phyloP scores from a whole-genome alignment of 2,888 invertebrate species.

The Lordiphosa andalusiaca region DNA sequence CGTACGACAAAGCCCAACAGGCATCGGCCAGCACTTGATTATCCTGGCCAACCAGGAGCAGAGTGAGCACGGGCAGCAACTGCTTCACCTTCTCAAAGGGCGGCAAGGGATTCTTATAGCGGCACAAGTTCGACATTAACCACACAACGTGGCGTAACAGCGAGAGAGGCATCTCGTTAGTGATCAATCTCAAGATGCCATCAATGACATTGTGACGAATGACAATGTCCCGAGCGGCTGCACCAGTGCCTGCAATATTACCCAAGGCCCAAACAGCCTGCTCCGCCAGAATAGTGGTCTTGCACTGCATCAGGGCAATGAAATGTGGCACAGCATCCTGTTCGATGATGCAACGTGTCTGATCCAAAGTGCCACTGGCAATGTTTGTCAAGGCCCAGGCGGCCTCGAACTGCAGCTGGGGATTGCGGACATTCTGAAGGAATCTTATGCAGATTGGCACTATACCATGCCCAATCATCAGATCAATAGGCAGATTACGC shows the following conservation, averaged over 20 bases:
- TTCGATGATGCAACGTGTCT: conserved; percentile 92
- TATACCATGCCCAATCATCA: conserved; percentile 91
- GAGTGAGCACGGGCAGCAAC: conserved; percentile 88
- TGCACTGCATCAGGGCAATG: conserved; percentile 86
- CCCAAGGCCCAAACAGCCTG: conserved; percentile 98
- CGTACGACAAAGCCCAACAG: conserved; percentile 96
- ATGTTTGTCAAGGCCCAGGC: conserved; percentile 99
- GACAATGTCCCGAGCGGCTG: conserved; percentile 90
- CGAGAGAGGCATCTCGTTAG: conserved; percentile 83
- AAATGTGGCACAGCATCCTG: conserved; percentile 92
- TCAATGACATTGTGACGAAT: conserved; percentile 87
- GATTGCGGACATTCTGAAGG: conserved; percentile 85
- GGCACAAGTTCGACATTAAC: conserved; percentile 96
- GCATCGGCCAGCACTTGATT: conserved; percentile 92
- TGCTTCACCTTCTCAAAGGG: conserved; percentile 87
- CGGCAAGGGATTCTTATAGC: conserved; percentile 96
- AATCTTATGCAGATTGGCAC: conserved; percentile 91
- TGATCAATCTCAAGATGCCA: conserved; percentile 85
- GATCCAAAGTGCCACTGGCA: conserved; percentile 95
- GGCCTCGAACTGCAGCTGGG: conserved; percentile 94
- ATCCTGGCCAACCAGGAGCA: conserved; percentile 87
- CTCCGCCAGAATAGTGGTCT: conserved; percentile 87
- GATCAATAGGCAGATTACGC: conserved; percentile 93
- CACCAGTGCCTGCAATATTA: conserved; percentile 96
- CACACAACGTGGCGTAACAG: conserved; percentile 92